phyloP scores from a whole-genome alignment of 2,888 invertebrate genomes.

The Gari tellinella region DNA sequence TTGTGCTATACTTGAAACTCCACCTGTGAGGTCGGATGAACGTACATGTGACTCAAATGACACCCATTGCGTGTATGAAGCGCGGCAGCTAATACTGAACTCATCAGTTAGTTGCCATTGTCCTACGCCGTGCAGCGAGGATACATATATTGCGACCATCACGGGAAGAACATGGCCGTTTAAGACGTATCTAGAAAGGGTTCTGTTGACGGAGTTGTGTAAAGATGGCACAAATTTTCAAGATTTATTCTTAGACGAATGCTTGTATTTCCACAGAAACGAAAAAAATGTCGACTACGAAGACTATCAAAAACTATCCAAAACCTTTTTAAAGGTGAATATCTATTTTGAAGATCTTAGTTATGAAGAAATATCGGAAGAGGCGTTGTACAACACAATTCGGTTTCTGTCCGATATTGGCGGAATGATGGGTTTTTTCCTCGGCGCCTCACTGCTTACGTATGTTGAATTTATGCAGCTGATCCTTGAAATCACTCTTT shows the following conservation, averaged over 20 bases:
- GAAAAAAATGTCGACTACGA: too few relatives aligned
- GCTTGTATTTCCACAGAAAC: too few relatives aligned
- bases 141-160: not conserved
- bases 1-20: constrained; percentile 8
- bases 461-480: constrained; percentile 58
- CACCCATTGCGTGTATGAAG: too few relatives aligned
- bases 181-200: constrained; percentile 1
- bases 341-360: constrained; percentile 26
- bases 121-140: constrained; percentile 3
- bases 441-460: constrained; percentile 60
- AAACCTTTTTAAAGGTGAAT: constrained; percentile 18
- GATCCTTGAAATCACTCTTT: constrained; percentile 47
- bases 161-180: constrained; percentile 13
- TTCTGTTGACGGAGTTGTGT: constrained; percentile 10
- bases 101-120: constrained; percentile 4
- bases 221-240: not conserved
- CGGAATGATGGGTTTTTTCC: constrained; percentile 58
- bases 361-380: constrained; percentile 14
- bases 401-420: constrained; percentile 63
- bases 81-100: too few relatives aligned
- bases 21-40: not conserved
- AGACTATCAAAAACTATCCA: too few relatives aligned
- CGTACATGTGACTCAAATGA: too few relatives aligned
- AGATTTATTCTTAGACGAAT: too few relatives aligned
- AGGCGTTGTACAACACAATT: constrained; percentile 24